Percentiles rank a stretch among this genome's conserved stretches.
These are phyloP conservation scores for Colistium nudipinnis DNA, from an alignment of 2,113 vertebrate genomes.

Conservation along the genomic window DNA sequence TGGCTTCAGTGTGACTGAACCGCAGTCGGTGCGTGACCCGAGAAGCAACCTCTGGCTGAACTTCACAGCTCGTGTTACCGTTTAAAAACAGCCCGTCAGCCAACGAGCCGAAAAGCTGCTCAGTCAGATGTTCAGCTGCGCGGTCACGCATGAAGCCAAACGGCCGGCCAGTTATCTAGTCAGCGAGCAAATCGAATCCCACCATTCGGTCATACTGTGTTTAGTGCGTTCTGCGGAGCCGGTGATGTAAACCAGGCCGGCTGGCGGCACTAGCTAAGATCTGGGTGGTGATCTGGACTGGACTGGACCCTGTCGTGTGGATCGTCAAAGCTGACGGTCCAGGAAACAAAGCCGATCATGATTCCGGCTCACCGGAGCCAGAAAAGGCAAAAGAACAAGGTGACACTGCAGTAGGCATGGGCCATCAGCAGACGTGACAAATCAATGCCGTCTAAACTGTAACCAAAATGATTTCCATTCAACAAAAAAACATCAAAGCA, in stretches of 20 bases:
- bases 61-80: slow-evolving; percentile 48
- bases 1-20: slow-evolving; percentile 1
- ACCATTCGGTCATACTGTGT: slow-evolving; percentile 34
- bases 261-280: slow-evolving; percentile 56
- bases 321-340: slow-evolving; percentile 59
- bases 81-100: slow-evolving; percentile 50
- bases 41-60: slow-evolving; percentile 66
- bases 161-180: slow-evolving; percentile 18
- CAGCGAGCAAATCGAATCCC: slow-evolving; percentile 28
- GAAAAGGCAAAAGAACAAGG: slow-evolving; percentile 35
- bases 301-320: slow-evolving; percentile 52
- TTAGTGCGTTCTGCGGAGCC: slow-evolving; percentile 40
- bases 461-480: slow-evolving; percentile 21
- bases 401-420: slow-evolving; percentile 28
- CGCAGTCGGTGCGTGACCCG: slow-evolving; percentile 8
- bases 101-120: slow-evolving; percentile 35
- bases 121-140: slow-evolving; percentile 2
- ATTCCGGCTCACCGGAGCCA: slow-evolving; percentile 26
- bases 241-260: slow-evolving; percentile 67
- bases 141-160: slow-evolving; percentile 39
- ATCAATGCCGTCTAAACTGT: slow-evolving; percentile 40
- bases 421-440: slow-evolving; percentile 61
- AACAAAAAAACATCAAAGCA: slow-evolving; percentile 47
- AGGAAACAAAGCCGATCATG: slow-evolving; percentile 55
- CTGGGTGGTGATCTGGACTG: slow-evolving; percentile 64